A percentile compares a stretch with the other conserved stretches of the same genome.
Evolutionary conservation across 2,113 vertebrate species (phyloP).

Genomic region (Myanophis thanlyinensis): DNA sequence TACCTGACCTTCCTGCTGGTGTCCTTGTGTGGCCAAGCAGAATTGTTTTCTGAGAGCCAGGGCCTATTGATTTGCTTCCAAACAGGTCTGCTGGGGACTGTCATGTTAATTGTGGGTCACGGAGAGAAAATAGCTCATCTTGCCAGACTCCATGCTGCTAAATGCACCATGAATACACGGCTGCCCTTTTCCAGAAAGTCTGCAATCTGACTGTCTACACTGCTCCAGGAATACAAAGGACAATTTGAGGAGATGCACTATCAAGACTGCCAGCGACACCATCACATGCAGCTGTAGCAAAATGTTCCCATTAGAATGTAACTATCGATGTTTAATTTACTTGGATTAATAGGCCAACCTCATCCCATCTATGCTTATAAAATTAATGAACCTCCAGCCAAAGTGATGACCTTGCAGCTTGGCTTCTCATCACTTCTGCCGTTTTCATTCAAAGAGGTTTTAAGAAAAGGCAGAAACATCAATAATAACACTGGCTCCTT

Average conservation of each 20-base stretch:
- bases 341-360: slow-evolving; percentile 57
- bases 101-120: slow-evolving; percentile 48
- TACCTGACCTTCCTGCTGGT: slow-evolving; percentile 53
- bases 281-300: slow-evolving; percentile 62
- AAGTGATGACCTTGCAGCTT: slow-evolving; percentile 52
- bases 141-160: slow-evolving; percentile 20
- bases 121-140: neutral
- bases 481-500: slow-evolving; percentile 44
- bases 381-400: slow-evolving; percentile 50
- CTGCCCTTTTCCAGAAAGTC: neutral
- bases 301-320: slow-evolving; percentile 51
- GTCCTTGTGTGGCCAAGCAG: slow-evolving; percentile 44
- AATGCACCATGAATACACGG: neutral
- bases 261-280: slow-evolving; percentile 53
- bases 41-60: slow-evolving; percentile 28
- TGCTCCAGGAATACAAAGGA: slow-evolving; percentile 50
- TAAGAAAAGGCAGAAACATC: slow-evolving; percentile 63
- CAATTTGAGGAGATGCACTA: slow-evolving; percentile 35
- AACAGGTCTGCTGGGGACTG: slow-evolving; percentile 33
- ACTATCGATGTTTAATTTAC: slow-evolving; percentile 58
- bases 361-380: slow-evolving; percentile 40
- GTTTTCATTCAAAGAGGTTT: slow-evolving; percentile 48
- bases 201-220: slow-evolving; percentile 53
- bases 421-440: slow-evolving; percentile 30
- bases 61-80: slow-evolving; percentile 35